Percentiles rank a stretch among this genome's conserved stretches.
Evolutionary conservation across 2,113 vertebrate genomes (phyloP).

Genomic region (Scomber scombrus): DNA sequence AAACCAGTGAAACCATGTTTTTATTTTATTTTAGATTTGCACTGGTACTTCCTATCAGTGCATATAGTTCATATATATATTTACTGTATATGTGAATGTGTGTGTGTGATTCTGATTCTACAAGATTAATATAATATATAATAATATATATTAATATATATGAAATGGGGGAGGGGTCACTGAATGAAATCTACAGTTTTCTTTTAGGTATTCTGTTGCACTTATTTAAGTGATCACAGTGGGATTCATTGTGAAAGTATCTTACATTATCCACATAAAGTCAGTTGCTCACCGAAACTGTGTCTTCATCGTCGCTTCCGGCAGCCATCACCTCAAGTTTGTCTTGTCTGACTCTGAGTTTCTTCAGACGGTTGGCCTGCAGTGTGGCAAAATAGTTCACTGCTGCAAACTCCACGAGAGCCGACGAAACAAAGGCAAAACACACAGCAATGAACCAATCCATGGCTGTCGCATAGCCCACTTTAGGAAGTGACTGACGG

Average conservation of each 20-base stretch:
- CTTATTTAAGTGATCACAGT: background rate
- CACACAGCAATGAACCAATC: conserved; percentile 98
- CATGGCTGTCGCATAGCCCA: conserved; percentile 96
- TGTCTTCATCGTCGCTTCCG: conserved; percentile 79
- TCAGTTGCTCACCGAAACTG: conserved; percentile 85
- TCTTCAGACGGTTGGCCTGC: conserved; percentile 85
- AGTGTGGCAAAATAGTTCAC: conserved; percentile 96
- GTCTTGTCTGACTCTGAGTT: conserved; percentile 81
- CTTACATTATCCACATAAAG: background rate
- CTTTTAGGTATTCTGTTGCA: background rate
- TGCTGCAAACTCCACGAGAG: conserved; percentile 95
- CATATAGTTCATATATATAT: background rate
- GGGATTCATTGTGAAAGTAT: background rate
- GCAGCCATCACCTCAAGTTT: conserved; percentile 82
- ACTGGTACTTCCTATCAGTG: background rate
- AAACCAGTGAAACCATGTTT: background rate
- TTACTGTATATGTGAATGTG: no score
- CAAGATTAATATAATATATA: no score
- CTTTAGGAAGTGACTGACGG: conserved; percentile 94
- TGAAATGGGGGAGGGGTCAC: no score
- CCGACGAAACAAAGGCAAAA: conserved; percentile 95
- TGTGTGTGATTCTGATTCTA: no score
- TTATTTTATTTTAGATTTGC: background rate
- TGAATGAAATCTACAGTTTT: no score
- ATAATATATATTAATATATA: no score